Conservation (phyloP, 2,888 invertebrate genomes). For the Neoscelio sp. region DNA sequence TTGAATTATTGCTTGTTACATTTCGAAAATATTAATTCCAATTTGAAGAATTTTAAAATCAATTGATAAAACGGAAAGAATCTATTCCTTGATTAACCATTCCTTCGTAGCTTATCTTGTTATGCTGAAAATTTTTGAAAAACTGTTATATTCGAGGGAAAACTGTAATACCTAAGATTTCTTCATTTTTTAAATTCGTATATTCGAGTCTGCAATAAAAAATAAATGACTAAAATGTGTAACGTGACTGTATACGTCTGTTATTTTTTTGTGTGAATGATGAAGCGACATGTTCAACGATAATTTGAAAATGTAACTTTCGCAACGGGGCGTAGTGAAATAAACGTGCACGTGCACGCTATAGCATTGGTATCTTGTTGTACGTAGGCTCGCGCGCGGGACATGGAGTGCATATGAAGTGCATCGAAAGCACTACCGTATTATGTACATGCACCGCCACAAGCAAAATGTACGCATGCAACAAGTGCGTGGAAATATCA, state of each 20-base stretch:
- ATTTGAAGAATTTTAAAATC: too few species aligned
- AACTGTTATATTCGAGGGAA: too few species aligned
- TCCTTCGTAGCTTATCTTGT: too few species aligned
- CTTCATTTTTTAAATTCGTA: too few species aligned
- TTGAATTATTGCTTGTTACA: too few species aligned
- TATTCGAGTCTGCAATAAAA: not conserved
- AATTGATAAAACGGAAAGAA: too few species aligned
- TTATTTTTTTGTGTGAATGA: conserved; percentile 55
- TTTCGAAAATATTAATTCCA: too few species aligned
- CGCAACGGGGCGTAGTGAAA: conserved; percentile 73
- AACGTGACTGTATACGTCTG: conserved; percentile 9
- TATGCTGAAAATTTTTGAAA: too few species aligned
- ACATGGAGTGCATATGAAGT: conserved; percentile 82
- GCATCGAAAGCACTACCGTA: conserved; percentile 80
- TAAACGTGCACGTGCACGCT: conserved; percentile 72
- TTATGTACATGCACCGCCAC: conserved; percentile 78
- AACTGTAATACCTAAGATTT: too few species aligned
- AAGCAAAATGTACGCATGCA: conserved; percentile 80
- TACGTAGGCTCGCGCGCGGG: conserved; percentile 79
- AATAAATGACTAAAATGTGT: conserved; percentile 25
- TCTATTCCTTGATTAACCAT: too few species aligned
- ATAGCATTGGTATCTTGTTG: conserved; percentile 78
- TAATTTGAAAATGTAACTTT: conserved; percentile 75
- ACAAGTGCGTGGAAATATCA: conserved; percentile 82
- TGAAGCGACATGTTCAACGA: conserved; percentile 70